Evolutionary conservation across 2,888 invertebrate genomes (phyloP), one percentile per base, ranked within the genome.

Genomic region (Caenorhabditis afra): DNA sequence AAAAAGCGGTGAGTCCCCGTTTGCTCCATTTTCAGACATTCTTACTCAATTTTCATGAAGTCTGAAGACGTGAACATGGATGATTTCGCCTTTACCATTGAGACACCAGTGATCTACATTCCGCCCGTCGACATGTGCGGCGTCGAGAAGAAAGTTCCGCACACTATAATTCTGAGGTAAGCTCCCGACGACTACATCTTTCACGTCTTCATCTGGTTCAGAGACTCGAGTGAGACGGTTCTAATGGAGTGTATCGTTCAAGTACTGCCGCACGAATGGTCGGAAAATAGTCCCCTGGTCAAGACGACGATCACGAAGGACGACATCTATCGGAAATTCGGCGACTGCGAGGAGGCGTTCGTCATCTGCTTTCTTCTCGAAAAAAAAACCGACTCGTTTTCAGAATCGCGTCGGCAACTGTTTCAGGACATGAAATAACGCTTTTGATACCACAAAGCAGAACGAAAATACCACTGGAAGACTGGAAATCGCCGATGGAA

Each of bases 351-450:
- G 10, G 39, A 16, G 35, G 55, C 18, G 55, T 55, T 10, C 1
- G 55, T 35, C 16, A 3, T n/a, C 16, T 39, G 35, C 16, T 12
- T 35, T 18, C 11, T 5, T 5, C 37, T 18, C 37, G 18, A 8
- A 7, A 1, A 53, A 3, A 23, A 53, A 29, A 14, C 35, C 2
- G 8, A 37, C 16, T 49, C 0, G 5, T 39, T 50, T 65, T 35
- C 53, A 65, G 65, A 22, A 53, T 44, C 10, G 11, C 53, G 41
- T 18, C 41, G 0, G 44, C 45, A 3, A 16, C 52, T 4, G 45
- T 53, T 18, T 12, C 44, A 7, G 45, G 45, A 18, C 52, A 65
- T 23, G 53, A 65, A 10, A 44, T 65, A 1, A 65, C 20, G 11
- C 23, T 45, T 0, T 18, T 29, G 11, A 53, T 65, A 16, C 14